Base-by-base conservation (phyloP, 1,140 invertebrate species). In the Cyphomyrmex costatus region DNA sequence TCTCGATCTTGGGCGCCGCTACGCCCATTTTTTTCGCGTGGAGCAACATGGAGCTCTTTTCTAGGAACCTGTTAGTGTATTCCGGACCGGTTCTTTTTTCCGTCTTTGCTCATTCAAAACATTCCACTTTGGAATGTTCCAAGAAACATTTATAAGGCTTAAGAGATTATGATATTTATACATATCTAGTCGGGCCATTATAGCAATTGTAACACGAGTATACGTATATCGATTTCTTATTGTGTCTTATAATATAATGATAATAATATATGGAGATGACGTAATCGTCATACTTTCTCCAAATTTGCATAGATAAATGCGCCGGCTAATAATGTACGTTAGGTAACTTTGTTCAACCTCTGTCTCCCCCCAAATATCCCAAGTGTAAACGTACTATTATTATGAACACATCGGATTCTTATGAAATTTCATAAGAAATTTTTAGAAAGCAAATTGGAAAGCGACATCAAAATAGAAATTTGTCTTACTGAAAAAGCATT, bases 51-150 rank as follows among this genome's bases (percentile, higher is more conserved):
- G 60, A 51, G 42, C 27, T 36, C 63, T 80, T 68, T 80, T 80
- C 77, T 77, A 56, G 74, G 74, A 77, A 80, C 46, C 36, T 36
- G 74, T 77, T 77, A 60, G 74, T 46, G 61, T 66, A 66, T 51
- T 46, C 61, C 46, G n/a, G 42, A 79, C 63, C 63, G n/a, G 77
- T 53, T 42, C 24, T 66, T 60, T 74, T 49, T 78, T 49, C 65
- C 58, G 58, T 19, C 65, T 80, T n/a, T 36, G 63, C 36, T 12
- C 46, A 66, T 36, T 68, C 65, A 24, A 24, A 49, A 68, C 65
- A 68, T 49, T 49, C 46, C 36, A 16, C 10, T 19, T 53, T 0
- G 77, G 19, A 68, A 51, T 56, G 24, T 70, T 68, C 53, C n/a
- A n/a, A 79, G 8, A 68, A 53, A 68, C 46, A 36, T 36, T 27